phyloP scores from a whole-genome alignment of 1,140 invertebrate genomes.

The Muscidifurax raptorellus region DNA sequence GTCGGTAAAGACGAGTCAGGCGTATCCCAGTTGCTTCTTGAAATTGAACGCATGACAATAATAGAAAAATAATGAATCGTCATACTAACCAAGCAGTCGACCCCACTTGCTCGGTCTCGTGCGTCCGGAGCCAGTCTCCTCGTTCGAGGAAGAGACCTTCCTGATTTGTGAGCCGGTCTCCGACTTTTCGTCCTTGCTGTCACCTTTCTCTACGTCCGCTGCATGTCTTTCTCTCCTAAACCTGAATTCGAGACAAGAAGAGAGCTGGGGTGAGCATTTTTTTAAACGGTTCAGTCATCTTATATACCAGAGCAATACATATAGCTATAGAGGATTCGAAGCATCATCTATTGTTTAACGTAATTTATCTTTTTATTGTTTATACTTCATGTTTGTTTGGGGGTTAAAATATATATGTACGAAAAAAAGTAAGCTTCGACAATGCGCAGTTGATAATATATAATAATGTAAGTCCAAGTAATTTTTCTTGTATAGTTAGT shows the following conservation, averaged over 20 bases:
- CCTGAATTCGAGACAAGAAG: constrained; percentile 61
- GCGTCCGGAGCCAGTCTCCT: constrained; percentile 74
- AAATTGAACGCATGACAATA: background rate
- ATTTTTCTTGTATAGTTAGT: background rate
- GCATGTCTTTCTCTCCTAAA: constrained; percentile 73
- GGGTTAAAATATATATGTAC: background rate
- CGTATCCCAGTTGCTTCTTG: background rate
- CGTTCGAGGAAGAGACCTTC: constrained; percentile 77
- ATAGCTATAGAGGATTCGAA: constrained; percentile 45
- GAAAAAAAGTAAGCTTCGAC: constrained; percentile 27
- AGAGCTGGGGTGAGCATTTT: constrained; percentile 18
- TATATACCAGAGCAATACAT: constrained; percentile 15
- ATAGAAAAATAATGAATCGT: background rate
- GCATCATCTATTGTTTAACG: constrained; percentile 42
- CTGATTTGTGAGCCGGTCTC: constrained; percentile 74
- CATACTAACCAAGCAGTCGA: constrained; percentile 79
- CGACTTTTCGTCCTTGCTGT: constrained; percentile 74
- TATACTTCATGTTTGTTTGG: constrained; percentile 18
- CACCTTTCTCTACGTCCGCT: constrained; percentile 81
- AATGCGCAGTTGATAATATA: constrained; percentile 37
- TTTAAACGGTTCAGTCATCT: background rate
- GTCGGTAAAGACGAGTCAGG: background rate
- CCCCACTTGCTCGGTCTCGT: constrained; percentile 85
- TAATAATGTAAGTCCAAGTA: background rate
- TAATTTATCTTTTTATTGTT: constrained; percentile 43